phyloP scores from a whole-genome alignment of 2,888 invertebrate species.

The Oegoconia quadripuncta region DNA sequence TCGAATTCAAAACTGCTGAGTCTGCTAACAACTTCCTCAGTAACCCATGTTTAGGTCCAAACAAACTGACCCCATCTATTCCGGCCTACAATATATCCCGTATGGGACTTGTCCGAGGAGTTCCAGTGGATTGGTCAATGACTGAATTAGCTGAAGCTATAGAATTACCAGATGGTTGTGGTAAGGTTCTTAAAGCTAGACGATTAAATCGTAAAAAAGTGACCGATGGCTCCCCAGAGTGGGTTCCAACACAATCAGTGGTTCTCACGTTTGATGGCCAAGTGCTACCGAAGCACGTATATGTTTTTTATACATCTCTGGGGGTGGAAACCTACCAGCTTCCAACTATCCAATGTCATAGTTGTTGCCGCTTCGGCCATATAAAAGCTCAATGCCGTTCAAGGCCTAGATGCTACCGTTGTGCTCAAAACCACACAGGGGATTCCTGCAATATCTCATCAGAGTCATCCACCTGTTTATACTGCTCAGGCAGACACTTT shows the following conservation, averaged over 20 bases:
- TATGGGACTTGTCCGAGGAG: conserved; percentile 4
- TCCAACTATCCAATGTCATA: conserved; percentile 16
- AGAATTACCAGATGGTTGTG: conserved; percentile 3
- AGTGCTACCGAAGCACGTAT: conserved; percentile 5
- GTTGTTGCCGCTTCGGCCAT: conserved; percentile 25
- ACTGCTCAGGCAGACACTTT: conserved; percentile 17
- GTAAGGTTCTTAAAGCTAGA: conserved; percentile 13
- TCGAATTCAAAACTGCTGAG: conserved; percentile 8
- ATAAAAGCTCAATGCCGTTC: conserved; percentile 20
- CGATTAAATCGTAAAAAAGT: conserved; percentile 8
- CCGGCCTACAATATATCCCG: conserved; percentile 7
- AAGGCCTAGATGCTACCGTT: conserved; percentile 20
- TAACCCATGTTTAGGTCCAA: neutral
- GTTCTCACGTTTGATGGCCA: conserved; percentile 14
- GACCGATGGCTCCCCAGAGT: neutral
- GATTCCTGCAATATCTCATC: conserved; percentile 9
- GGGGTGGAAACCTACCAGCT: conserved; percentile 9
- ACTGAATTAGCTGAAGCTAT: conserved; percentile 8
- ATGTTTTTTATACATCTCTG: conserved; percentile 5
- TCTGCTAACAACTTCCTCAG: conserved; percentile 12
- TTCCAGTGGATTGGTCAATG: conserved; percentile 9
- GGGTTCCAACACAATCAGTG: conserved; percentile 13
- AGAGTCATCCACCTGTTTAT: conserved; percentile 7
- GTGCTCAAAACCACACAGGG: conserved; percentile 16
- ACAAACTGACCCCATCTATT: conserved; percentile 4